These are phyloP conservation scores for Nomada goodeniana DNA, from an alignment of 2,888 invertebrate species.

Conservation along the genomic window DNA sequence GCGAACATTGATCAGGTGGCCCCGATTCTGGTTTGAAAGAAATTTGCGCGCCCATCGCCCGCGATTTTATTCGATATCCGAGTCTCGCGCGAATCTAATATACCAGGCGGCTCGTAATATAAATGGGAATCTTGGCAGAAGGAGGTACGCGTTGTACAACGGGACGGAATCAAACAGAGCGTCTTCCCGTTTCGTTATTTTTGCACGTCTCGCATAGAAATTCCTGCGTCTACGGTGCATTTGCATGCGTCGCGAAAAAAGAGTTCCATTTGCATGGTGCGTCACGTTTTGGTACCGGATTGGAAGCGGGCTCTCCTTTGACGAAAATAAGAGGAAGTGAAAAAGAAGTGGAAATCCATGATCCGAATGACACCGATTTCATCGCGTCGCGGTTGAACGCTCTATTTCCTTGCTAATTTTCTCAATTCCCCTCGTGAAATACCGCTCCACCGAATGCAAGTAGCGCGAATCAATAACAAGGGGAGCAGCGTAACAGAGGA, in stretches of 20 bases:
- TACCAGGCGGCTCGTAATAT: neutral
- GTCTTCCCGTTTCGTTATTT: constrained; percentile 63
- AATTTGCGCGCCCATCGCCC: neutral
- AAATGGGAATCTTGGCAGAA: constrained; percentile 27
- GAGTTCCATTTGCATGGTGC: constrained; percentile 62
- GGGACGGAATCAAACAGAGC: constrained; percentile 45
- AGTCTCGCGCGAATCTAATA: neutral
- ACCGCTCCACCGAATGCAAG: neutral
- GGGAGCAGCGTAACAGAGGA: neutral
- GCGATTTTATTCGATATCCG: constrained; percentile 20
- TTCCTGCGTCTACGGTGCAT: constrained; percentile 44
- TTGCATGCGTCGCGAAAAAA: constrained; percentile 56
- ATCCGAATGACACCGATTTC: neutral
- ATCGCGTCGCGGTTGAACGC: constrained; percentile 12
- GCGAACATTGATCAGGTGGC: too few relatives aligned
- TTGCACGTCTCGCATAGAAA: constrained; percentile 60
- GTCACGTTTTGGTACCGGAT: constrained; percentile 47
- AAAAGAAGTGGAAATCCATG: constrained; percentile 17
- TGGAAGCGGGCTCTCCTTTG: constrained; percentile 43
- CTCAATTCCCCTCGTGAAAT: neutral
- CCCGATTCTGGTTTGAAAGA: too few relatives aligned
- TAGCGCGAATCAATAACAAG: constrained; percentile 18
- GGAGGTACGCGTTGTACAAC: constrained; percentile 19
- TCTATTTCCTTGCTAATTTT: constrained; percentile 34
- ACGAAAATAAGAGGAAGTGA: constrained; percentile 18